A percentile compares a stretch with the other conserved stretches of the same genome.
phyloP scores from a whole-genome alignment of 1,140 invertebrate species.

The Globodera ellingtonae region DNA sequence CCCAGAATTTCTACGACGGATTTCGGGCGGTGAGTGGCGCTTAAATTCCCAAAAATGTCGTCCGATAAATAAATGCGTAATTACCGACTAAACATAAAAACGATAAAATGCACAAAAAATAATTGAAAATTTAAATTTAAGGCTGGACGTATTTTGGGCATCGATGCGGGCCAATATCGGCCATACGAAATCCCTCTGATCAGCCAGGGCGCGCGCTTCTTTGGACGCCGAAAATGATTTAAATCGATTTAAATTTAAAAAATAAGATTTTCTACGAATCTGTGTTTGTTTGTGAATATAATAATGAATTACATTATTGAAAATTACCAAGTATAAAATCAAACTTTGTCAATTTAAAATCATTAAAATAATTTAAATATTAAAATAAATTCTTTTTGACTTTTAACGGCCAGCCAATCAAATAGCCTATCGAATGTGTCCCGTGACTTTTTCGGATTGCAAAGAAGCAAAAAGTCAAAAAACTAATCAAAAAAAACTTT shows the following conservation, averaged over 20 bases:
- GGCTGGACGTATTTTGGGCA: constrained; percentile 35
- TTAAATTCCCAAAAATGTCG: too few species aligned
- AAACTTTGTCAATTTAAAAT: neutral
- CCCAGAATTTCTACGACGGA: constrained; percentile 36
- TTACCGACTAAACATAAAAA: neutral
- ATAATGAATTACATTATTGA: neutral
- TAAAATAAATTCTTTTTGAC: neutral
- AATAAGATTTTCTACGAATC: neutral
- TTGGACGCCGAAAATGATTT: constrained; percentile 23
- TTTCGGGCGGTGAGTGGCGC: constrained; percentile 7
- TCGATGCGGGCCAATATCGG: constrained; percentile 32
- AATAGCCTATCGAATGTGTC: too few species aligned
- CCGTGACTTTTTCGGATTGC: too few species aligned
- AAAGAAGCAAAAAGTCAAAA: too few species aligned
- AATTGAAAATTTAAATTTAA: constrained; percentile 1
- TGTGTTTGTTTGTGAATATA: neutral
- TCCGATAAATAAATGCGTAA: neutral
- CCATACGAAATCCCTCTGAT: constrained; percentile 35
- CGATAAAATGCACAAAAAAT: neutral
- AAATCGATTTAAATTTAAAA: neutral
- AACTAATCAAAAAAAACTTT: too few species aligned
- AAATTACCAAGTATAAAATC: neutral
- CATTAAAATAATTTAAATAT: too few species aligned
- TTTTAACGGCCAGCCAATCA: neutral
- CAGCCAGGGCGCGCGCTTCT: constrained; percentile 25